phyloP scores from a whole-genome alignment of 2,113 vertebrate genomes.

The Pygoscelis adeliae region DNA sequence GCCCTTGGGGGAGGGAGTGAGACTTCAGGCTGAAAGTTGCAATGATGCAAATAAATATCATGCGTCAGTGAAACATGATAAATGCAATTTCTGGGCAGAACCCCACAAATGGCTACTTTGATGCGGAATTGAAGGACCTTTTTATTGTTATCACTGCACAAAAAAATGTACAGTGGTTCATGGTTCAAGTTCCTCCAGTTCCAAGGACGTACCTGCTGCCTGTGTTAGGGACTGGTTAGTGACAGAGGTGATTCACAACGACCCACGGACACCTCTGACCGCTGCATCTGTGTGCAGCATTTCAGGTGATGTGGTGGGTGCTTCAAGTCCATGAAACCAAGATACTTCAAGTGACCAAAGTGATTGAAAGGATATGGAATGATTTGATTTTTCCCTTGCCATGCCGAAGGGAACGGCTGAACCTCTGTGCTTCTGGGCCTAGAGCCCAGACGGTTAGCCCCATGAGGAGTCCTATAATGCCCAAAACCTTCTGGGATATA shows the following conservation, averaged over 20 bases:
- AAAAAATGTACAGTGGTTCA: accelerated
- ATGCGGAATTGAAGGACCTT: background rate
- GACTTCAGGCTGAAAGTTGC: background rate
- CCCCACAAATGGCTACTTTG: background rate
- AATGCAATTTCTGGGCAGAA: background rate
- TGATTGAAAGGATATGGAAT: accelerated
- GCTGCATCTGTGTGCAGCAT: background rate
- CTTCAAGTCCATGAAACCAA: background rate
- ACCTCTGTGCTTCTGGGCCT: accelerated
- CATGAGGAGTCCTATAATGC: background rate
- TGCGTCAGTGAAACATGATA: background rate
- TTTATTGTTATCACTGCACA: background rate
- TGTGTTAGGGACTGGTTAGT: background rate
- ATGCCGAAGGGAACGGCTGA: background rate
- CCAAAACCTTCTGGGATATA: background rate
- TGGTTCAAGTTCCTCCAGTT: background rate
- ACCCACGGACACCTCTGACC: background rate
- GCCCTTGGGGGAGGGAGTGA: background rate
- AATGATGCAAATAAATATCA: background rate
- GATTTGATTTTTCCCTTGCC: background rate
- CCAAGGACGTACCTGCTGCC: background rate
- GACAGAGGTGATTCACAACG: background rate
- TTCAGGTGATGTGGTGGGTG: background rate
- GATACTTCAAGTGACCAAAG: background rate
- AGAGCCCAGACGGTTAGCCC: background rate